Conservation (phyloP, 1,140 invertebrate genomes). For the Limonius californicus region DNA sequence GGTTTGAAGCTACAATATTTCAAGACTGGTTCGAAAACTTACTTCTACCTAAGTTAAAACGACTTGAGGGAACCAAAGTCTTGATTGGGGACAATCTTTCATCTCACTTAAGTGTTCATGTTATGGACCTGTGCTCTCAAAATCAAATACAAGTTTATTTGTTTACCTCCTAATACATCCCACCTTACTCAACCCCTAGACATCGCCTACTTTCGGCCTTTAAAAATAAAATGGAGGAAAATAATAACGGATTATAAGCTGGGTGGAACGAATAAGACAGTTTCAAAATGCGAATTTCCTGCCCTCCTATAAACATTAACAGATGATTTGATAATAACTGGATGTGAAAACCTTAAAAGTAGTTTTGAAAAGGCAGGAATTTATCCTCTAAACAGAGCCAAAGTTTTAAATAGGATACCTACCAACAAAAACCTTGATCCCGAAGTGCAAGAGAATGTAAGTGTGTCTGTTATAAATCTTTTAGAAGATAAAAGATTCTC, state of each 20-base stretch:
- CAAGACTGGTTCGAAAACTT: slow-evolving; percentile 13
- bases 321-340: slow-evolving; percentile 20
- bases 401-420: slow-evolving; percentile 21
- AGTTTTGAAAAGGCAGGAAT: no score
- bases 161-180: slow-evolving; percentile 44
- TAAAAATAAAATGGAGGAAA: slow-evolving; percentile 43
- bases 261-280: slow-evolving; percentile 17
- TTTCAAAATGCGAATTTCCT: slow-evolving; percentile 35
- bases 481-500: slow-evolving; percentile 8
- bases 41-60: background rate
- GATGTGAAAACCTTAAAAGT: slow-evolving; percentile 36
- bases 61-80: background rate
- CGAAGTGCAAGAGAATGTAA: background rate
- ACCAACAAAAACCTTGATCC: slow-evolving; percentile 7
- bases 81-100: slow-evolving; percentile 9
- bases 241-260: slow-evolving; percentile 40
- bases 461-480: slow-evolving; percentile 3
- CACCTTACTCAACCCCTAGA: slow-evolving; percentile 45
- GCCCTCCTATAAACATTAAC: slow-evolving; percentile 27
- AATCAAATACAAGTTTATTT: slow-evolving; percentile 18
- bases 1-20: slow-evolving; percentile 10
- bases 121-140: background rate
- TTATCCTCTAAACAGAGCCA: slow-evolving; percentile 31
- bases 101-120: slow-evolving; percentile 3
- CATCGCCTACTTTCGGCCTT: slow-evolving; percentile 42